Percentiles rank a stretch among this genome's conserved stretches.
phyloP scores from a whole-genome alignment of 2,797 vertebrate genomes.

The Gallinago stenura region DNA sequence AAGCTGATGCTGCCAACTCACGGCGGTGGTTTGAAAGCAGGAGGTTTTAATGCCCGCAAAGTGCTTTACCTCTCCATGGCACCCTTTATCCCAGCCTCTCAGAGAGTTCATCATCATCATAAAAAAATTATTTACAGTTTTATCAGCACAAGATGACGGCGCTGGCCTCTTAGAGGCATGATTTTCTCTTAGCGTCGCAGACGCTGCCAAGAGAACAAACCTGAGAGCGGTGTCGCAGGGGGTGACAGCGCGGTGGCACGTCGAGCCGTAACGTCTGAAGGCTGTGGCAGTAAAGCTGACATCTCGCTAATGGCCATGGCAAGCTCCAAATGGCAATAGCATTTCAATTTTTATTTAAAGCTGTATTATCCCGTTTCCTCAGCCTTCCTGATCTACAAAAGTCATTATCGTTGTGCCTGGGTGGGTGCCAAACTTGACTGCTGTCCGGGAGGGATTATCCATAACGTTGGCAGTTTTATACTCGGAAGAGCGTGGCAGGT shows the following conservation, averaged over 20 bases:
- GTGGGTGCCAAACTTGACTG: constrained; percentile 36
- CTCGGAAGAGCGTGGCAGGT: not conserved
- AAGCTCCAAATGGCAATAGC: constrained; percentile 38
- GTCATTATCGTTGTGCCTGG: constrained; percentile 54
- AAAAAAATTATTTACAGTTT: constrained; percentile 18
- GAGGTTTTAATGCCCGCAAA: constrained; percentile 10
- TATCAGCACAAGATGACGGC: not conserved
- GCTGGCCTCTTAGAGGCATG: constrained; percentile 1
- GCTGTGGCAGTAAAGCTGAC: not conserved
- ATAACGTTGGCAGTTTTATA: not conserved
- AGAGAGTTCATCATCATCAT: constrained; percentile 31
- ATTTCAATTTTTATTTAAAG: constrained; percentile 48
- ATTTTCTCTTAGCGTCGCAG: not conserved
- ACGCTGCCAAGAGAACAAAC: not conserved
- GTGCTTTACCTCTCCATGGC: not conserved
- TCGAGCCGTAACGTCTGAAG: not conserved
- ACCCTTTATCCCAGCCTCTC: not conserved
- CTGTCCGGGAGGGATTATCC: not conserved
- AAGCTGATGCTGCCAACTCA: not conserved
- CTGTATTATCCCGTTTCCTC: constrained; percentile 38
- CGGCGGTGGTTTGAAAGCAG: not conserved
- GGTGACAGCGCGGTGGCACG: not conserved
- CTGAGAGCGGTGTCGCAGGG: not conserved
- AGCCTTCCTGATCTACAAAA: constrained; percentile 49
- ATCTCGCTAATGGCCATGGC: constrained; percentile 20